phyloP scores from a whole-genome alignment of 1,140 invertebrate species.

The Drosophila auraria region DNA sequence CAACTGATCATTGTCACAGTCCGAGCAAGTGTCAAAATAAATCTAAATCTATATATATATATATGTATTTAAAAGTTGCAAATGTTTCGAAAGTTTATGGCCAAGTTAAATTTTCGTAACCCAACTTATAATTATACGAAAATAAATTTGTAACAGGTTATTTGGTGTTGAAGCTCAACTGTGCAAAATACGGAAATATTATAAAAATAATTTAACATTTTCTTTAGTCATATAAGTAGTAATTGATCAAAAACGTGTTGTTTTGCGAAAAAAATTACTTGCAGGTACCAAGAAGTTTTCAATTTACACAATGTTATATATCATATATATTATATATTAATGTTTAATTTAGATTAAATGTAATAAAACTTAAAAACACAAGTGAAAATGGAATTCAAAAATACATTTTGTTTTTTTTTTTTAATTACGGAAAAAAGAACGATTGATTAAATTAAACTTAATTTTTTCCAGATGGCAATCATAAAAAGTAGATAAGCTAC shows the following conservation, averaged over 20 bases:
- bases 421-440: not conserved
- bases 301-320: constrained; percentile 78
- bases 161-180: constrained; percentile 36
- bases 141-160: constrained; percentile 16
- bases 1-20: constrained; percentile 47
- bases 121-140: constrained; percentile 22
- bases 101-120: constrained; percentile 44
- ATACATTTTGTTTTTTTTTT: constrained; percentile 7
- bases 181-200: constrained; percentile 52
- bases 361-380: constrained; percentile 40
- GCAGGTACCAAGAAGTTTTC: constrained; percentile 68
- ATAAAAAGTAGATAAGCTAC: too few species aligned
- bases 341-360: constrained; percentile 65
- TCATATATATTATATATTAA: constrained; percentile 70
- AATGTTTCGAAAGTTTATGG: constrained; percentile 42
- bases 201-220: constrained; percentile 25
- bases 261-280: constrained; percentile 66
- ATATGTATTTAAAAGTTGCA: constrained; percentile 18
- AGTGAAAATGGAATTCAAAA: constrained; percentile 30
- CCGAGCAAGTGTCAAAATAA: constrained; percentile 35
- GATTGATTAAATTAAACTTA: not conserved
- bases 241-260: constrained; percentile 45
- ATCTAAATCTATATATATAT: constrained; percentile 28
- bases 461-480: too few species aligned
- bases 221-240: constrained; percentile 45